Conservation (phyloP, 2,797 vertebrate species). For the Pseudochirops cupreus region DNA sequence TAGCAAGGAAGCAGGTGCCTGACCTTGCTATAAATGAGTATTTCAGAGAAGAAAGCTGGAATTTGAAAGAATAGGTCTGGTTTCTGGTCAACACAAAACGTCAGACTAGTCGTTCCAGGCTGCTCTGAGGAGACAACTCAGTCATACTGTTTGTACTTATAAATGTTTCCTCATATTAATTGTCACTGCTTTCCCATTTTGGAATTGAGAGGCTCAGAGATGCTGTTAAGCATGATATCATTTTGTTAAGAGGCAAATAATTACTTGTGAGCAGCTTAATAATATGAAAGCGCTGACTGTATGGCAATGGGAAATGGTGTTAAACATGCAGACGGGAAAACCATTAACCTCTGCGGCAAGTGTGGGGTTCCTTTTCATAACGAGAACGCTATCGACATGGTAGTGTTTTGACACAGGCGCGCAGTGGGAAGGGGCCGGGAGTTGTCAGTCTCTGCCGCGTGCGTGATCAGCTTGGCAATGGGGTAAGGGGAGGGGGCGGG, state of each 20-base stretch:
- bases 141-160: background rate
- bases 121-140: background rate
- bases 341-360: fast-evolving
- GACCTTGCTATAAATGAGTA: background rate
- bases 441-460: constrained; percentile 87
- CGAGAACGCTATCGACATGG: background rate
- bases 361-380: fast-evolving
- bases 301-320: fast-evolving
- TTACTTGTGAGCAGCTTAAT: constrained; percentile 26
- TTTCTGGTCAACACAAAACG: fast-evolving
- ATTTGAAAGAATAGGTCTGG: background rate
- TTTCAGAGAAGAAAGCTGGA: background rate
- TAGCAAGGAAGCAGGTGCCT: fast-evolving
- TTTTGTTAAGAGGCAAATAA: constrained; percentile 44
- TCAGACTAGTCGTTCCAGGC: background rate
- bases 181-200: background rate
- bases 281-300: background rate
- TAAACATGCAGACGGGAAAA: background rate
- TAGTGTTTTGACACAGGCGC: background rate
- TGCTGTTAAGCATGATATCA: fast-evolving
- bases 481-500: constrained; percentile 85
- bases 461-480: constrained; percentile 86
- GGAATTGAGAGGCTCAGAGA: background rate
- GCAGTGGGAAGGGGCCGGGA: background rate
- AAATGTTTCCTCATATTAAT: background rate